A percentile compares a stretch with the other conserved stretches of the same genome.
Conservation (phyloP, 2,888 invertebrate genomes). For the Siphlonurus alternatus region DNA sequence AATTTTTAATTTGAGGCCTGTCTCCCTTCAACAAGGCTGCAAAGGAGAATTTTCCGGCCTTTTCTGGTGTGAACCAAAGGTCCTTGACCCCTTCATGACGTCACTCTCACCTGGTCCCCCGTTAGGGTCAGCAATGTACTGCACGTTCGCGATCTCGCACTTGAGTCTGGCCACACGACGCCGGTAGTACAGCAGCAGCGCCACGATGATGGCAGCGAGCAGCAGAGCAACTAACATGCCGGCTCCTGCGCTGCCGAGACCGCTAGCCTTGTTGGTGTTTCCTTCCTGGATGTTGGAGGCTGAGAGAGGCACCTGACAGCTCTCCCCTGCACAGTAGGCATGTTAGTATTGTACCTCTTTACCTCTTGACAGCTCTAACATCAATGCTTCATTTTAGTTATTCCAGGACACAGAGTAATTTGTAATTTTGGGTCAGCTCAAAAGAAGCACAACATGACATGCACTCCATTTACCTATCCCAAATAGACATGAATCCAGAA, state of each 20-base stretch:
- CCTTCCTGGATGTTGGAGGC: slow-evolving; percentile 22
- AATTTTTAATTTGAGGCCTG: too few relatives aligned
- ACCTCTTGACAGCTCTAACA: slow-evolving; percentile 3
- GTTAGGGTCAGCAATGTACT: slow-evolving; percentile 66
- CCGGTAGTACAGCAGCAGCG: slow-evolving; percentile 58
- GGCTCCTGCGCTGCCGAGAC: slow-evolving; percentile 42
- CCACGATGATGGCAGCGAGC: slow-evolving; percentile 39
- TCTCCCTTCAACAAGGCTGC: too few relatives aligned
- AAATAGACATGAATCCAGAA: too few relatives aligned
- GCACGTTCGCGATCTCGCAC: slow-evolving; percentile 73
- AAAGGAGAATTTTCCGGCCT: too few relatives aligned
- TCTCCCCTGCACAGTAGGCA: slow-evolving; percentile 33
- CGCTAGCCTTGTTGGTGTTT: slow-evolving; percentile 26
- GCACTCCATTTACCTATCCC: too few relatives aligned
- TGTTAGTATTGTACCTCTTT: slow-evolving; percentile 9
- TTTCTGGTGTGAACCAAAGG: too few relatives aligned
- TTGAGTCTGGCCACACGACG: slow-evolving; percentile 65
- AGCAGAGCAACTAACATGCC: slow-evolving; percentile 49
- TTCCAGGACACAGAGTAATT: too few relatives aligned
- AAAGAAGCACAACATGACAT: too few relatives aligned
- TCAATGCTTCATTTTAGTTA: background rate
- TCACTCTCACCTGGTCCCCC: slow-evolving; percentile 45
- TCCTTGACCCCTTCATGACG: too few relatives aligned
- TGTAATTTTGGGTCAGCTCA: too few relatives aligned
- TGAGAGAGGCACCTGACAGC: slow-evolving; percentile 38